These are phyloP conservation scores for Chaenogobius annularis DNA, from an alignment of 2,113 vertebrate species.

Conservation along the genomic window DNA sequence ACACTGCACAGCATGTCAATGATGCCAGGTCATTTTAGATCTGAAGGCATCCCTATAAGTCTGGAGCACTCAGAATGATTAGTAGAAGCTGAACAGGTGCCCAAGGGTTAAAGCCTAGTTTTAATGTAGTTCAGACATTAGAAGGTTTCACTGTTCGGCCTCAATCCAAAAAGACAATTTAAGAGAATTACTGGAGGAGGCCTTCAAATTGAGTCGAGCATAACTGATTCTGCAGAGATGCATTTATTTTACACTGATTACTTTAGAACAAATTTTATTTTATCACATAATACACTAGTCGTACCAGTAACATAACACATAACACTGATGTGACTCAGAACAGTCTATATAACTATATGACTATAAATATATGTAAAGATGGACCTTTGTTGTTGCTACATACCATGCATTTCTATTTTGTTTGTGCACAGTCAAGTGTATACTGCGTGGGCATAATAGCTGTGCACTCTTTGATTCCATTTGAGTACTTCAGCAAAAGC, in stretches of 20 bases:
- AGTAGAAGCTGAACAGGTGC: conserved; percentile 65
- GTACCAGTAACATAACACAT: neutral
- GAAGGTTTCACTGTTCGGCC: conserved; percentile 63
- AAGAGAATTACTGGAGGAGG: conserved; percentile 72
- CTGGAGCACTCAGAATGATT: conserved; percentile 74
- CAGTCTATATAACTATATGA: conserved; percentile 10
- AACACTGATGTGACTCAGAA: conserved; percentile 16
- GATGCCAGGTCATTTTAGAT: conserved; percentile 50
- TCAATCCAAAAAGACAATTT: conserved; percentile 75
- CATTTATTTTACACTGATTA: neutral
- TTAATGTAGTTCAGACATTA: conserved; percentile 72
- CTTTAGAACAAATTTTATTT: too few relatives aligned
- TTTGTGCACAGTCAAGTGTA: conserved; percentile 15
- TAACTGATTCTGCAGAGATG: conserved; percentile 13
- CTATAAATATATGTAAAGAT: neutral
- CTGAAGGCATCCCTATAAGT: conserved; percentile 53
- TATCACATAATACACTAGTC: too few relatives aligned
- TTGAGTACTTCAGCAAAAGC: conserved; percentile 26
- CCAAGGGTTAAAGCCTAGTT: conserved; percentile 71
- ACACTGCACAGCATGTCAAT: conserved; percentile 7
- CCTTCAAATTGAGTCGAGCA: conserved; percentile 76
- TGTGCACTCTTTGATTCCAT: conserved; percentile 31
- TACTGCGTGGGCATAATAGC: conserved; percentile 39
- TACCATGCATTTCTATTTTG: conserved; percentile 16
- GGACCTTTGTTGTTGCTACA: conserved; percentile 7